Conservation (phyloP, 2,113 vertebrate species). For the Rhodinocichla rosea region DNA sequence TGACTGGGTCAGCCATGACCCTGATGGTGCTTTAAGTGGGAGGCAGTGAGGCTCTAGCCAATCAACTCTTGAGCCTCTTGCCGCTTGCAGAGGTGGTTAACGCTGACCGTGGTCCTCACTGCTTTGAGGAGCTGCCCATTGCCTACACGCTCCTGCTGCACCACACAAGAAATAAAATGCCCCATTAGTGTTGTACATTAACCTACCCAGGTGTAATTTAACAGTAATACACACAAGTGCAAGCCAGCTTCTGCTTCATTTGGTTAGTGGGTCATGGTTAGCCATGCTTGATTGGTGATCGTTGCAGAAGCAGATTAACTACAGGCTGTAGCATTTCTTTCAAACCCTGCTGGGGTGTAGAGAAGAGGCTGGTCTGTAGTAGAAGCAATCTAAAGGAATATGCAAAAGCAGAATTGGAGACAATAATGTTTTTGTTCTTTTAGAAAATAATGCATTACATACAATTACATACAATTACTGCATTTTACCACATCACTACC, state of each 20-base stretch:
- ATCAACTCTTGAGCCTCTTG: background rate
- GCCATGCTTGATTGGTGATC: background rate
- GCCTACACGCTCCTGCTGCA: background rate
- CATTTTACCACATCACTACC: background rate
- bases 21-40: background rate
- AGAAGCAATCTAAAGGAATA: background rate
- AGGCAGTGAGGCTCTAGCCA: background rate
- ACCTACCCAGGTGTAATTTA: background rate
- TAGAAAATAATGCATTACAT: background rate
- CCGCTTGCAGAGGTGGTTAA: background rate
- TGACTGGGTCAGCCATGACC: background rate
- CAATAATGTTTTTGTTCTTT: background rate
- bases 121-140: background rate
- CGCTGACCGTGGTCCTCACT: rapidly evolving
- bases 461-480: background rate
- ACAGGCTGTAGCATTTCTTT: background rate
- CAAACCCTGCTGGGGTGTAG: background rate
- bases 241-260: constrained; percentile 3
- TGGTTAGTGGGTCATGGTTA: constrained; percentile 9
- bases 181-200: background rate
- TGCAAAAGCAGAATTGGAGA: background rate
- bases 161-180: background rate
- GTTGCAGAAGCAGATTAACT: background rate
- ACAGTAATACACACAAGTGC: background rate
- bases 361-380: background rate